Base-by-base conservation (phyloP, 2,113 vertebrate species). In the Grammomys dolichurus region DNA sequence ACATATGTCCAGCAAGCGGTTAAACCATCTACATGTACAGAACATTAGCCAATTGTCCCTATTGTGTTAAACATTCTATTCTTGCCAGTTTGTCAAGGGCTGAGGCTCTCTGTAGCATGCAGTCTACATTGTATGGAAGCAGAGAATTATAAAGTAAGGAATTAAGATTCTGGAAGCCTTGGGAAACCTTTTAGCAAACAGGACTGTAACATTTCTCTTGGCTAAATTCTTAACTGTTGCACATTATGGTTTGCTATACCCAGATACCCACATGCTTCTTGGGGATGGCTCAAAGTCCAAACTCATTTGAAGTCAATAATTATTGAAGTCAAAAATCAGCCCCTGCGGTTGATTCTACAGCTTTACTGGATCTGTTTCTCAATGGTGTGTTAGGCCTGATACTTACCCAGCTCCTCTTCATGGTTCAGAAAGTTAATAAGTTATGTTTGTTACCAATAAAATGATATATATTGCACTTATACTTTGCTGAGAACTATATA, bases 371-470 rank as follows among this genome's bases (percentile, higher is more conserved):
- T 77, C 36, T 10, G 2, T 90, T 94, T 95, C 43, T 63, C 31
- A 63, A 76, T 1, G 67, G 12, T 43, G 33, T 65, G 91, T 87
- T 40, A 92, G 70, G 36, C 40, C 28, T 40, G 26, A 11, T 90
- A 86, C 7, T 60, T 90, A 56, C 22, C 36, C 36, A 60, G 7
- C 26, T 36, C 56, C 40, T 75, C 46, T 84, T 31, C 63, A 1
- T 72, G 31, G 65, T 76, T 89, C 51, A 51, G 40, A 91, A 88
- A 28, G 8, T 80, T 81, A 19, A 0, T 46, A 26, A 93, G 28
- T 87, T 94, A 51, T 58, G 89, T 91, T 82, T 33, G 84, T 89
- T 86, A 91, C 36, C 36, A 87, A 40, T 56, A 78, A 56, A 73
- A 16, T 13, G 10, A 60, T 22, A 85, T 63, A n/a, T 8, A 43